Base-by-base conservation (phyloP, 2,797 vertebrate genomes). In the Micropoecilia bifurca region DNA sequence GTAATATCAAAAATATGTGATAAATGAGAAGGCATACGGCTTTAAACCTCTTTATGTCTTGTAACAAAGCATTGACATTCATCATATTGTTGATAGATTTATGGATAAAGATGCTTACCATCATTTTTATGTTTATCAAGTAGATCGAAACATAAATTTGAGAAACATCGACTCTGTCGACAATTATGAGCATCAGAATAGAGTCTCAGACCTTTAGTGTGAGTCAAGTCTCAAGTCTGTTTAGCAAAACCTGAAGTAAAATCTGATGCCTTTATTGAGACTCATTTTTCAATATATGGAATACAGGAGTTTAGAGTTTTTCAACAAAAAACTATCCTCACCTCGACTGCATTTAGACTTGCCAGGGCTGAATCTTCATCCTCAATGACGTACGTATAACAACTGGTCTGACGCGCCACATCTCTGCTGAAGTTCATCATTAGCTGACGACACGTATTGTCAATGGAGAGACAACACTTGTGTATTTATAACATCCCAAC, bases 331-430 rank as follows among this genome's bases (percentile, higher is more conserved):
- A 50, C 48, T 28, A 45, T 48, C 14, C 25, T 93, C 73, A 95
- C 94, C 93, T 96, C 88, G 36, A 96, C 94, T 20, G 94, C 83
- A 83, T 93, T 92, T 28, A 61, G 46, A 53, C 39, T 83, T 2
- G 89, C 86, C 91, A 91, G 43, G 30, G 84, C 39, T 61, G 76
- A 46, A 57, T 95, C 90, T 0, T 95, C 94, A n/a, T 95, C 92
- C 41, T 95, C 93, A 48, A 95, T 91, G 79, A 96, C 94, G 46
- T 93, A 96, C 0, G 90, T 91, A 28, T 96, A 96, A 83, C 85
- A 92, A 53, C 89, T 95, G 87, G 83, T 95, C 78, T 89, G 87
- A 30, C 86, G 90, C 50, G 89, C 74, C 77, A 88, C 83, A 43
- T 93, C 91, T 79, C 89, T 93, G 86, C 77, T 77, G 84, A 94